Percentiles rank a stretch among this genome's conserved stretches.
Conservation (phyloP, 2,888 invertebrate species). For the Agrenia bidenticulata region DNA sequence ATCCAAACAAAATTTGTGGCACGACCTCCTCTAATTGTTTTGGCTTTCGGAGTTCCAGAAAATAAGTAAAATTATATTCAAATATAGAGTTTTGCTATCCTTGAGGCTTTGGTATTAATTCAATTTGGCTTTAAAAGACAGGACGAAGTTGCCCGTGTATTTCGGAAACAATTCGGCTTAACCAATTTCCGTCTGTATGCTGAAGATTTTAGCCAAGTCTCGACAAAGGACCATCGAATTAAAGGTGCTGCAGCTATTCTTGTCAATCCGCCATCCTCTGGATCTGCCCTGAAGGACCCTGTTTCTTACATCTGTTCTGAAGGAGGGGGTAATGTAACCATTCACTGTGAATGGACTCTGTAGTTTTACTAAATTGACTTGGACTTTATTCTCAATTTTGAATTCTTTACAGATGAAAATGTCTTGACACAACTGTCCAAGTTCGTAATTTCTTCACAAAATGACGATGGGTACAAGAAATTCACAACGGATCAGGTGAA, state of each 20-base stretch:
- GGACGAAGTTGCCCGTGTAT: slow-evolving; percentile 37
- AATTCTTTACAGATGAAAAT: slow-evolving; percentile 35
- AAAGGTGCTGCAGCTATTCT: slow-evolving; percentile 44
- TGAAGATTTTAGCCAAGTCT: slow-evolving; percentile 40
- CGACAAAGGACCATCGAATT: slow-evolving; percentile 38
- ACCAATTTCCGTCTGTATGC: slow-evolving; percentile 38
- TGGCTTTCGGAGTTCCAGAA: slow-evolving; percentile 43
- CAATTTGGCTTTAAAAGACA: slow-evolving; percentile 11
- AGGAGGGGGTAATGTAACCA: slow-evolving; percentile 30
- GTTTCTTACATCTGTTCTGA: slow-evolving; percentile 48
- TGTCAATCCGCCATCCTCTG: slow-evolving; percentile 49
- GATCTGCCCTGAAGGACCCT: slow-evolving; percentile 49
- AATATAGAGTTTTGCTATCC: no score
- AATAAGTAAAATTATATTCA: no score
- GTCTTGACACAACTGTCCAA: slow-evolving; percentile 39
- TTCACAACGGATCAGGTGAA: slow-evolving; percentile 34
- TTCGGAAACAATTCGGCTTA: slow-evolving; percentile 36
- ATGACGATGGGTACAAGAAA: slow-evolving; percentile 1
- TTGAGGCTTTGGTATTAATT: no score
- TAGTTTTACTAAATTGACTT: not conserved
- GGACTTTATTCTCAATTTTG: no score
- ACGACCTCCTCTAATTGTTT: slow-evolving; percentile 39
- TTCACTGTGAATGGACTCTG: slow-evolving; percentile 4
- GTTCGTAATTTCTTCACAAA: slow-evolving; percentile 33
- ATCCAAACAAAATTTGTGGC: slow-evolving; percentile 37